Percentiles rank a stretch among this genome's conserved stretches.
Conservation (phyloP, 2,113 vertebrate species). For the Sapajus apella region DNA sequence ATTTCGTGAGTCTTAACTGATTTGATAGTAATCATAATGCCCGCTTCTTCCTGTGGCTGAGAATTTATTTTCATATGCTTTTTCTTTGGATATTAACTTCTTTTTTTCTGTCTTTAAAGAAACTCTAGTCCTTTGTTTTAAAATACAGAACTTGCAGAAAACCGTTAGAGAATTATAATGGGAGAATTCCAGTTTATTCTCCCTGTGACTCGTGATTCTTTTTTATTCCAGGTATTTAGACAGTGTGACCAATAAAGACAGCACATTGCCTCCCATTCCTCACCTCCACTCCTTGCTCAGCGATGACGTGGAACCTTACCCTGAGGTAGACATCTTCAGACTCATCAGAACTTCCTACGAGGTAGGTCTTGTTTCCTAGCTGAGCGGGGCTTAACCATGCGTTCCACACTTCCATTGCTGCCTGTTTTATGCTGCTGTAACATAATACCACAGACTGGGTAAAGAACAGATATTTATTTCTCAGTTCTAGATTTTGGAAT, state of each 20-base stretch:
- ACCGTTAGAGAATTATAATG: accelerated
- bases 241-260: constrained; percentile 98
- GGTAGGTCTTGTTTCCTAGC: constrained; percentile 80
- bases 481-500: not conserved
- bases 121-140: not conserved
- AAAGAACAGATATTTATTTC: not conserved
- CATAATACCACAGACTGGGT: not conserved
- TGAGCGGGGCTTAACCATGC: not conserved
- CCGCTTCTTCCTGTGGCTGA: not conserved
- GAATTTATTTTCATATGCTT: not conserved
- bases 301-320: constrained; percentile 94
- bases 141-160: not conserved
- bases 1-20: not conserved
- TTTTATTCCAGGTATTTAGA: constrained; percentile 91
- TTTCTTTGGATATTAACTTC: not conserved
- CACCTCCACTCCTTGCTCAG: constrained; percentile 97
- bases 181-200: not conserved
- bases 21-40: no score
- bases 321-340: constrained; percentile 98
- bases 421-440: not conserved
- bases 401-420: not conserved
- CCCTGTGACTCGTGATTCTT: not conserved
- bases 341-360: constrained; percentile 95
- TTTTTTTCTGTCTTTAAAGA: not conserved
- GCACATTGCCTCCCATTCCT: constrained; percentile 96